A percentile compares a stretch with the other conserved stretches of the same genome.
Conservation (phyloP, 2,113 vertebrate species). For the Menidia beryllina region DNA sequence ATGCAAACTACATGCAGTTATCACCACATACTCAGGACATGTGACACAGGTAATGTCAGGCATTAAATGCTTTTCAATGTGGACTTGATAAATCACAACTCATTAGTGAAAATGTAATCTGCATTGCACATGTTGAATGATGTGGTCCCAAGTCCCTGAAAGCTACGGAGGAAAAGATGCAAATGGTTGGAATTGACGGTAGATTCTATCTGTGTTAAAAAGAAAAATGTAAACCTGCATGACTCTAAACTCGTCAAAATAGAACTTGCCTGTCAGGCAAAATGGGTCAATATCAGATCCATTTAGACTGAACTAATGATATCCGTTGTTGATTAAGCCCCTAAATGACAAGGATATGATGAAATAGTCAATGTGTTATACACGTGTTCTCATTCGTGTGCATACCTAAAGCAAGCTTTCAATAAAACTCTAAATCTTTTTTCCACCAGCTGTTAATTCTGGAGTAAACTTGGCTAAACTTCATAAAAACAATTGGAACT, state of each 20-base stretch:
- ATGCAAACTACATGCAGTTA: conserved; percentile 6
- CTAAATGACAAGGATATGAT: no score
- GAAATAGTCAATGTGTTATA: neutral
- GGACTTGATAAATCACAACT: neutral
- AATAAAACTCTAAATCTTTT: no score
- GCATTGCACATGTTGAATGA: neutral
- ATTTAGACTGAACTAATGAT: no score
- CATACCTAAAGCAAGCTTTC: no score
- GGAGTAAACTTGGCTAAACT: no score
- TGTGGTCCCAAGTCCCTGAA: neutral
- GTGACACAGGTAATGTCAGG: neutral
- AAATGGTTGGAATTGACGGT: conserved; percentile 12
- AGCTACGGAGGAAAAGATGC: conserved; percentile 2
- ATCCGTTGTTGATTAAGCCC: no score
- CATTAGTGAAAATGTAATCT: conserved; percentile 7
- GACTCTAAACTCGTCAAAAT: conserved; percentile 1
- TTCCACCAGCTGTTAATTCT: no score
- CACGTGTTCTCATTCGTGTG: no score
- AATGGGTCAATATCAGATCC: neutral
- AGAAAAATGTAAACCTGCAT: conserved; percentile 8
- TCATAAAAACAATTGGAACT: neutral
- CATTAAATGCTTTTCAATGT: neutral
- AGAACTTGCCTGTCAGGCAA: neutral
- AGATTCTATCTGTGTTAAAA: neutral
- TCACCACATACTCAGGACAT: neutral